Evolutionary conservation across 2,888 invertebrate species (phyloP), one percentile per base, ranked within the genome.

Genomic region (Hoplodrina blanda): DNA sequence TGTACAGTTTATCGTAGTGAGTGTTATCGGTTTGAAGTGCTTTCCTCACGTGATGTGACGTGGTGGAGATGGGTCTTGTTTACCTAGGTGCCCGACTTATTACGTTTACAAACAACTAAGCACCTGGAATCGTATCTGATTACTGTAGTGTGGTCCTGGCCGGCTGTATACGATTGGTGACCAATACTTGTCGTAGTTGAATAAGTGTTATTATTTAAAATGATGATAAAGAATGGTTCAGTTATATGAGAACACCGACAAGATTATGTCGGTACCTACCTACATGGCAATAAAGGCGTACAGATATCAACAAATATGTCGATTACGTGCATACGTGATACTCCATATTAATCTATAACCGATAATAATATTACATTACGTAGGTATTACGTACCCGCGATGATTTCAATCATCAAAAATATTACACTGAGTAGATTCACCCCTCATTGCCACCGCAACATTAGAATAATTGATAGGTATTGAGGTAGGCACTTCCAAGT

Each of bases 251-350:
- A 25, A 33, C 56, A 37, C 1, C 11, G 17, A 3, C 17, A 2
- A n/a, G 30, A n/a, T 54, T 44, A 33, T 15, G n/a, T 41, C 11
- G 5, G 33, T 20, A 8, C 37, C 37, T 20, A 8, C 37, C 37
- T 37, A 59, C 46, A 49, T 10, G 53, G 11, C 19, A 19, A 44
- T 54, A 59, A 41, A 54, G 3, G 17, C 17, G 49, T 60, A 44
- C 33, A 59, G 54, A 44, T 66, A 60, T 66, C 25, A 13, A 13
- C n/a, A 11, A 30, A 20, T 20, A 25, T 53, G 57, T 76, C 52
- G 7, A 13, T 69, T 69, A 57, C 62, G 52, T 53, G 52, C 52
- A 41, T 41, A 75, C 61, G 56, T 75, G 73, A 69, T 46, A 13
- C 20, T 52, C 10, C 25, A 49, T 41, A 25, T 30, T 52, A 33